phyloP scores from a whole-genome alignment of 2,888 invertebrate genomes.

The Diarsia brunnea region DNA sequence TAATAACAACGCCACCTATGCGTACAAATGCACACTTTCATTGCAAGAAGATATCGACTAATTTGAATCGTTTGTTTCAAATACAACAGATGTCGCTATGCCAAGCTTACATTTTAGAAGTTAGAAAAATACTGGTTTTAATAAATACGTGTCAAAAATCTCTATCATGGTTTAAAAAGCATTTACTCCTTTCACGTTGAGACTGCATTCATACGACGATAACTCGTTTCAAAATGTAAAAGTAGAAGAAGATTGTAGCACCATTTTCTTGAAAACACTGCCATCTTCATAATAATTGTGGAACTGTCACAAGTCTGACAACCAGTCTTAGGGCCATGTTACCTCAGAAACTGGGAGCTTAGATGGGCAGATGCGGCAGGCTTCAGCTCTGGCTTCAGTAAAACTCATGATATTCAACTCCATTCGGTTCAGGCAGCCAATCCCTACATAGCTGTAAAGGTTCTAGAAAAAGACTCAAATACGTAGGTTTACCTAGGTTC shows the following conservation, averaged over 20 bases:
- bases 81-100: constrained; percentile 17
- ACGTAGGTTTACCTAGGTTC: no score
- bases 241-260: background rate
- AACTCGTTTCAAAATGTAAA: background rate
- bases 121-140: background rate
- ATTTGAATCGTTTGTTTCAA: accelerated
- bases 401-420: background rate
- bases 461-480: background rate
- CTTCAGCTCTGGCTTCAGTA: background rate
- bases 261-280: background rate
- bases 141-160: background rate
- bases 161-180: background rate
- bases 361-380: background rate
- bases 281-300: background rate
- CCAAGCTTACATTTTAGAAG: background rate
- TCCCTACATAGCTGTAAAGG: background rate
- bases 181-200: background rate
- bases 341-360: background rate
- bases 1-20: constrained; percentile 43
- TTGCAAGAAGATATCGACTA: constrained; percentile 29
- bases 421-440: background rate
- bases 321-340: background rate
- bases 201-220: background rate
- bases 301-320: background rate
- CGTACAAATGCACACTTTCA: background rate